Percentiles rank a stretch among this genome's conserved stretches.
These are phyloP conservation scores for Elysia chlorotica DNA, from an alignment of 1,140 invertebrate species.

Conservation along the genomic window DNA sequence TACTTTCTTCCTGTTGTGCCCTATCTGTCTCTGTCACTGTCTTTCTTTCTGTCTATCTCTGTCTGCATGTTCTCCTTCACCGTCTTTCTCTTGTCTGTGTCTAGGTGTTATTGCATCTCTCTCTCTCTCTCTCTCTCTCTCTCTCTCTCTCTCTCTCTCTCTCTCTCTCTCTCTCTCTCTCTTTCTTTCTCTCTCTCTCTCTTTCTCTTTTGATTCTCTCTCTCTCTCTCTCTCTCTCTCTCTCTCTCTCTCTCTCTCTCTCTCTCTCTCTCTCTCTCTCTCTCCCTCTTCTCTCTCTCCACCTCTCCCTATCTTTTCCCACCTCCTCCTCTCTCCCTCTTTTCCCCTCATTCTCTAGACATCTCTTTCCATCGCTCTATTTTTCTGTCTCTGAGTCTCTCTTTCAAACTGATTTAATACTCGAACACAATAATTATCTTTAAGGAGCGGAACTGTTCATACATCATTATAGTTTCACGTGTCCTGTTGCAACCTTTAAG, in stretches of 20 bases:
- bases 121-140: constrained; percentile 16
- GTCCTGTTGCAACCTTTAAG: too few species aligned
- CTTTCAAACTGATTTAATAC: too few species aligned
- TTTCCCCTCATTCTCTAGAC: not conserved
- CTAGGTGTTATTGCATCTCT: not conserved
- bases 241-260: constrained; percentile 5
- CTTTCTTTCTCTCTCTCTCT: constrained; percentile 18
- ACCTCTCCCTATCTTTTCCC: constrained; percentile 11
- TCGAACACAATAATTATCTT: too few species aligned
- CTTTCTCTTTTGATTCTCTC: not conserved
- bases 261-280: not conserved
- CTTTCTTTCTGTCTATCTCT: too few species aligned
- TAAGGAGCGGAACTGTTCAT: too few species aligned
- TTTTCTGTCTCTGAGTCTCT: too few species aligned
- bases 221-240: constrained; percentile 22
- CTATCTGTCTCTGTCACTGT: too few species aligned
- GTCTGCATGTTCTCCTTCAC: not conserved
- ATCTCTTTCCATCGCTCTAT: constrained; percentile 15
- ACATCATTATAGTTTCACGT: too few species aligned
- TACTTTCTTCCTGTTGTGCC: not conserved
- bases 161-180: constrained; percentile 8
- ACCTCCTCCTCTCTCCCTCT: constrained; percentile 12
- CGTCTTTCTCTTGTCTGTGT: not conserved
- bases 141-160: constrained; percentile 8
- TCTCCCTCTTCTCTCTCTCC: not conserved